Percentiles rank a stretch among this genome's conserved stretches.
Evolutionary conservation across 2,888 invertebrate species (phyloP).

Genomic region (Bugula neritina): DNA sequence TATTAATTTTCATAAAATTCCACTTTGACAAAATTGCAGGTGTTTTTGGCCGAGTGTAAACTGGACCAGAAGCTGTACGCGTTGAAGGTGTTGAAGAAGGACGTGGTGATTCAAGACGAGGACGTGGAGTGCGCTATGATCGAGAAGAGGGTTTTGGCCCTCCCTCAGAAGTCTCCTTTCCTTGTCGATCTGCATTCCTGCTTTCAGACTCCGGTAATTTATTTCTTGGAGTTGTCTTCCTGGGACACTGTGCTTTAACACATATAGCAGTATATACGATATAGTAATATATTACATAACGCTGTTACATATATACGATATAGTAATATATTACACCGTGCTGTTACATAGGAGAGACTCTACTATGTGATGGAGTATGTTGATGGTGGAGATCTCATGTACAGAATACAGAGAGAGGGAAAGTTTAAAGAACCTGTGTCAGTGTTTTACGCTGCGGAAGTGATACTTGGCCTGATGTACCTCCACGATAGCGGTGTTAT

Average conservation of each 20-base stretch:
- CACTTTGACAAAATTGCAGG: conserved; percentile 64
- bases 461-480: conserved; percentile 94
- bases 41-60: conserved; percentile 93
- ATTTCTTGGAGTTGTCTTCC: not conserved
- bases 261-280: too few species aligned
- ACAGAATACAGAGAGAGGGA: conserved; percentile 98
- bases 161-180: conserved; percentile 94
- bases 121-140: conserved; percentile 99
- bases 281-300: too few species aligned
- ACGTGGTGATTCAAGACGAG: conserved; percentile 94
- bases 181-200: conserved; percentile 97
- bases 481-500: conserved; percentile 58
- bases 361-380: conserved; percentile 99
- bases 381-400: conserved; percentile 99
- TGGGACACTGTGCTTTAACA: not conserved
- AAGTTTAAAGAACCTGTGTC: conserved; percentile 99
- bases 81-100: conserved; percentile 98
- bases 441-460: conserved; percentile 98
- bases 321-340: too few species aligned
- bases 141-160: conserved; percentile 91
- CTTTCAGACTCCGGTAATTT: conserved; percentile 93
- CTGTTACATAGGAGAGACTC: conserved; percentile 75
- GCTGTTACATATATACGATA: too few species aligned
- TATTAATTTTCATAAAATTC: too few species aligned
- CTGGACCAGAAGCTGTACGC: conserved; percentile 96